phyloP scores from a whole-genome alignment of 1,140 invertebrate genomes.

The Drosophila murphyi region DNA sequence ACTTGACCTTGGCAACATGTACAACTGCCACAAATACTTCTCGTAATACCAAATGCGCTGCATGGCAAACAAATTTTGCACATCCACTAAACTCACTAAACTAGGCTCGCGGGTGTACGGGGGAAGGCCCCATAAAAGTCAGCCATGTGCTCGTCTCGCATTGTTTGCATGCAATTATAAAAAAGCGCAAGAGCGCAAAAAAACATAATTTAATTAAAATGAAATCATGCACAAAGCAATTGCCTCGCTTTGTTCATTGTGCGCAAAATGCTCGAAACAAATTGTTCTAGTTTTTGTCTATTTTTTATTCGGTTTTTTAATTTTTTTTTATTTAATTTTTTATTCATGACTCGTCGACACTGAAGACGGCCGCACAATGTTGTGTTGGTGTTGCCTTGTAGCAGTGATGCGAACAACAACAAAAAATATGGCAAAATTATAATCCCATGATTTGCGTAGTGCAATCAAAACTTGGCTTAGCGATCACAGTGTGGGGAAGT shows the following conservation, averaged over 20 bases:
- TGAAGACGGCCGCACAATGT: conserved; percentile 63
- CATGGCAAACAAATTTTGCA: conserved; percentile 58
- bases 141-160: conserved; percentile 35
- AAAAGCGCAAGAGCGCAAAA: conserved; percentile 46
- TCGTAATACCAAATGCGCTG: conserved; percentile 64
- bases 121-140: conserved; percentile 15
- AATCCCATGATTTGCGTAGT: conserved; percentile 45
- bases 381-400: conserved; percentile 42
- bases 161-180: conserved; percentile 77
- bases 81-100: conserved; percentile 42
- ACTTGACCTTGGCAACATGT: conserved; percentile 71
- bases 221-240: conserved; percentile 82
- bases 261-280: conserved; percentile 64
- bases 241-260: conserved; percentile 79
- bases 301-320: conserved; percentile 25
- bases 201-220: conserved; percentile 83
- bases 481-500: conserved; percentile 14
- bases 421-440: conserved; percentile 28
- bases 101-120: not conserved
- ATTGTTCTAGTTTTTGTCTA: conserved; percentile 77
- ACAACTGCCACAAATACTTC: conserved; percentile 61
- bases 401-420: conserved; percentile 23
- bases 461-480: conserved; percentile 40
- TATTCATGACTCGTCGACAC: conserved; percentile 79
- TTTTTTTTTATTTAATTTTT: conserved; percentile 47